Evolutionary conservation across 64 coral and sea anemone genomes (phyloP), one percentile per base, ranked within the genome.

Genomic region (Montipora capricornis): DNA sequence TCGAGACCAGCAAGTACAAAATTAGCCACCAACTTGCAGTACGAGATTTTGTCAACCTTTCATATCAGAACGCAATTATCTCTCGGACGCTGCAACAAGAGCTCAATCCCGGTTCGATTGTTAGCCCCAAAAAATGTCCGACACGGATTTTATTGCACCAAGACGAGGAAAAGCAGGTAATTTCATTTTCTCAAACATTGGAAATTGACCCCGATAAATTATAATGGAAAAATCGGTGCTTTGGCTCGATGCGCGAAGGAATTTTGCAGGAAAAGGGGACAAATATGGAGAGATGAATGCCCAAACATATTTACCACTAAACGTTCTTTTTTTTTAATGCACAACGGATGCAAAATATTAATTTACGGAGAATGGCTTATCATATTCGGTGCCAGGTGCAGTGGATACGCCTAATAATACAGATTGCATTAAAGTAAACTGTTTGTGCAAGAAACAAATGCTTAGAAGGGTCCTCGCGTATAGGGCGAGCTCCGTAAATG

Each of bases 1-100:
- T 84, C 37, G 20, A 6, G 45, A 86, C 82, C 82, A 86, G 82
- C 64, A 86, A 86, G 46, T 49, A 73, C 82, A 86, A 69, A 71
- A 70, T 71, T 86, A 7, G 82, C 46, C 47, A 49, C 44, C n/a
- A 86, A 71, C n/a, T 86, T 86, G 44, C 62, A 45, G 44, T 73
- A 71, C 66, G 50, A 86, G 45, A 50, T 51, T 14, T 67, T 71
- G 45, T 86, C 64, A 86, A 64, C 82, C 67, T 37, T 70, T 20
- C 49, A 86, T 86, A 45, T 44, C 55, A 44, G 80, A 82, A 29
- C 57, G 20, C 58, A 64, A 82, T 37, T 37, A 37, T 49, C 76
- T 78, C 46, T 19, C 4, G 4, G 55, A 64, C 44, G 82, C 26
- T 69, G 66, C 17, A 49, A 57, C 53, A 66, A 22, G 46, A 62